Percentiles rank a stretch among this genome's conserved stretches.
Conservation (phyloP, 2,888 invertebrate species). For the Arrhopalites spinosus region DNA sequence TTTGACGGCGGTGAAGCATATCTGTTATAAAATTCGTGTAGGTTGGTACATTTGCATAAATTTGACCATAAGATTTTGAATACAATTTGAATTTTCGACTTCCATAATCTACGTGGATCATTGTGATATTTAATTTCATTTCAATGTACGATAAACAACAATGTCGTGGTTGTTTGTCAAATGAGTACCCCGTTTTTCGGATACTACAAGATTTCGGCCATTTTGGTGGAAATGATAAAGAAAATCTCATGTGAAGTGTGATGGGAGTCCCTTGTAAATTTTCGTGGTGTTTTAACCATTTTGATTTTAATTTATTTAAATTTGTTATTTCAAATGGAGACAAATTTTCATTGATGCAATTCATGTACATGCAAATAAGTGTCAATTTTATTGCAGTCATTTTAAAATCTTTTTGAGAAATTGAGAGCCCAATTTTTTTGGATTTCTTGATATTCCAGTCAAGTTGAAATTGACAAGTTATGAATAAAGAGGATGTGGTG, state of each 20-base stretch:
- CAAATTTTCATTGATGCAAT: background rate
- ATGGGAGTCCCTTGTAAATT: background rate
- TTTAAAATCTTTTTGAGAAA: background rate
- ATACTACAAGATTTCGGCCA: constrained; percentile 21
- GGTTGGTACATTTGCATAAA: background rate
- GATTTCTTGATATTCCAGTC: background rate
- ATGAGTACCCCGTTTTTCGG: background rate
- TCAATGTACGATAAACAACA: constrained; percentile 11
- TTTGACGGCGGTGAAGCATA: background rate
- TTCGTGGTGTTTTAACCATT: background rate
- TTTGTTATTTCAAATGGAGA: background rate
- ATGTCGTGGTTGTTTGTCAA: constrained; percentile 10
- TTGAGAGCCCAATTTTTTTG: background rate
- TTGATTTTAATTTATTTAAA: background rate
- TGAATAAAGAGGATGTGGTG: background rate
- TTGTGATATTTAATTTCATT: constrained; percentile 8
- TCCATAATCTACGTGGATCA: constrained; percentile 19
- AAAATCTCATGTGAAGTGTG: background rate
- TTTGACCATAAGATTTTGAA: constrained; percentile 1
- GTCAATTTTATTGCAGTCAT: background rate
- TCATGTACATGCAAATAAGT: background rate
- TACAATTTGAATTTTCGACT: background rate
- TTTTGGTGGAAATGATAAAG: background rate
- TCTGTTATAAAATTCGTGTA: constrained; percentile 9
- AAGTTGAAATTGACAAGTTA: constrained; percentile 4